A percentile compares a stretch with the other conserved stretches of the same genome.
Conservation (phyloP, 2,113 vertebrate species). For the Emydura subglobosa region DNA sequence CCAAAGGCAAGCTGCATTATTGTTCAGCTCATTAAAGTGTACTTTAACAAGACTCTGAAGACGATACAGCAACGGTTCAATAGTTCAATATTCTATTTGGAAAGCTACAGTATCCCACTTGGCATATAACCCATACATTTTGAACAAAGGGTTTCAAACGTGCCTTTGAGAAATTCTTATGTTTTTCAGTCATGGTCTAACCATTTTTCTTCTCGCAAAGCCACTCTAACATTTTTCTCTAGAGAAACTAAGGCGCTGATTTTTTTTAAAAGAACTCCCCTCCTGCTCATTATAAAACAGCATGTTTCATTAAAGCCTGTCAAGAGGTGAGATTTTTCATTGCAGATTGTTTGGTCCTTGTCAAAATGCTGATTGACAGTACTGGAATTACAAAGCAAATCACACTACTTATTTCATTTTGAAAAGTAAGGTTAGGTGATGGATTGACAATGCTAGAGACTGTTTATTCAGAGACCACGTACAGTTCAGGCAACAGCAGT, state of each 20-base stretch:
- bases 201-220: constrained; percentile 21
- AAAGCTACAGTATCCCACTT: constrained; percentile 37
- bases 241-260: constrained; percentile 45
- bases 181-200: constrained; percentile 15
- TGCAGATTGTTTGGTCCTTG: constrained; percentile 1
- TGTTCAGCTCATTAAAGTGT: constrained; percentile 63
- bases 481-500: rapidly evolving
- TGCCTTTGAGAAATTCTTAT: constrained; percentile 11
- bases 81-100: constrained; percentile 33
- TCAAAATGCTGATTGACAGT: constrained; percentile 18
- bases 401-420: not conserved
- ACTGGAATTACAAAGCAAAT: constrained; percentile 34
- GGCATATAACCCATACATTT: constrained; percentile 47
- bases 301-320: constrained; percentile 41
- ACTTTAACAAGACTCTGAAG: constrained; percentile 67
- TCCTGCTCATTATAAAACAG: constrained; percentile 56
- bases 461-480: not conserved
- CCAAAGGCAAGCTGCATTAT: constrained; percentile 42
- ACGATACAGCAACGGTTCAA: constrained; percentile 51
- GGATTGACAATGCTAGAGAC: not conserved
- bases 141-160: constrained; percentile 36
- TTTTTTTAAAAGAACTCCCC: constrained; percentile 47
- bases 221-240: constrained; percentile 30
- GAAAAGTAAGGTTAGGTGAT: not conserved
- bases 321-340: constrained; percentile 45